Evolutionary conservation across 2,797 vertebrate species (phyloP).

Genomic region (Bovichtus diacanthus): DNA sequence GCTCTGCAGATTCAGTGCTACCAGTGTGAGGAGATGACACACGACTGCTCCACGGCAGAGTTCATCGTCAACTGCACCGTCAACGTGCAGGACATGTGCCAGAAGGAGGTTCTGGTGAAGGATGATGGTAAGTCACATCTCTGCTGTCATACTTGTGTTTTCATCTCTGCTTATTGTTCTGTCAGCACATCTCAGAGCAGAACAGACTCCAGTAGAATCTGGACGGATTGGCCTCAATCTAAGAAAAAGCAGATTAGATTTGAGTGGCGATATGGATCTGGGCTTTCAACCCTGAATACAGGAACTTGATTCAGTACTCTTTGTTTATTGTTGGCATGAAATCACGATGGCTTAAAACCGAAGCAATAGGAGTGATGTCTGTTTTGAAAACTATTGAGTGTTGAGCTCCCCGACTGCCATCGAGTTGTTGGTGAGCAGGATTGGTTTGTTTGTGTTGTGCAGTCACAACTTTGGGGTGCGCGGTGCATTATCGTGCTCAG

Average conservation of each 20-base stretch:
- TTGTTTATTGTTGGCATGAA: constrained; percentile 4
- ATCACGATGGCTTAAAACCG: constrained; percentile 13
- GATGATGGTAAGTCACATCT: constrained; percentile 88
- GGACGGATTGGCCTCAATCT: constrained; percentile 2
- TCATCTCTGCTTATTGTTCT: not conserved
- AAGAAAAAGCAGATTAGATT: constrained; percentile 2
- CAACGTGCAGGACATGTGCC: constrained; percentile 98
- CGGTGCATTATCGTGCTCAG: not conserved
- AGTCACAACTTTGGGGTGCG: not conserved
- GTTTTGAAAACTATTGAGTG: not conserved
- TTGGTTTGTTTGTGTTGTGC: constrained; percentile 10
- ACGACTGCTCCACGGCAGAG: constrained; percentile 94
- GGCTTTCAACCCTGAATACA: not conserved
- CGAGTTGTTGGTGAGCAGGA: constrained; percentile 5
- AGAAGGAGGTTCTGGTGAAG: constrained; percentile 97
- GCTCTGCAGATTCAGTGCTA: constrained; percentile 97
- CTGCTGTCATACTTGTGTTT: not conserved
- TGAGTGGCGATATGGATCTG: not conserved
- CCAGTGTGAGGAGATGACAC: constrained; percentile 96
- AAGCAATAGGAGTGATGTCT: not conserved
- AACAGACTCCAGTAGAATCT: not conserved
- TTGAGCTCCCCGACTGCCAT: not conserved
- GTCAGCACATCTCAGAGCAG: not conserved
- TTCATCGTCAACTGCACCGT: constrained; percentile 98
- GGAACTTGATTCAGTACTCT: not conserved